Evolutionary conservation across 2,797 vertebrate species (phyloP).

Genomic region (Chelmon rostratus): DNA sequence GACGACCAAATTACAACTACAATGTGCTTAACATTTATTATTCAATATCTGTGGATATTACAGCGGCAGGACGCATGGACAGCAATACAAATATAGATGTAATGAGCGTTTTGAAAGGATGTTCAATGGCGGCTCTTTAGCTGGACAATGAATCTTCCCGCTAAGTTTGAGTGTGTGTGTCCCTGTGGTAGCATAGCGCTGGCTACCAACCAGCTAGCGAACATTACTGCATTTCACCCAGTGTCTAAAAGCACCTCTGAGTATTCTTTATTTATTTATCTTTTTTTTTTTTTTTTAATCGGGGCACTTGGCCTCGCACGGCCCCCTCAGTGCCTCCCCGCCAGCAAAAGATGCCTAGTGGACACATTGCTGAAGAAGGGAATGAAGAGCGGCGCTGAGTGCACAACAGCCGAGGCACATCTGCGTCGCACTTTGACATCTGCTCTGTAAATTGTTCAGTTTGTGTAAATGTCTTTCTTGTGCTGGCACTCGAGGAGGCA

Average conservation of each 20-base stretch:
- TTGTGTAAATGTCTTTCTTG: not conserved
- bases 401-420: not conserved
- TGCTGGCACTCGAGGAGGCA: not conserved
- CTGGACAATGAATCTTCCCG: not conserved
- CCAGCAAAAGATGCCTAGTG: slow-evolving; percentile 20
- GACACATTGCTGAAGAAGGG: slow-evolving; percentile 24
- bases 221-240: slow-evolving; percentile 30
- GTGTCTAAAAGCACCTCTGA: slow-evolving; percentile 36
- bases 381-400: not conserved
- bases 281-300: slow-evolving; percentile 4
- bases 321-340: slow-evolving; percentile 8
- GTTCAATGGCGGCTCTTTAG: slow-evolving; percentile 7
- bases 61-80: not conserved
- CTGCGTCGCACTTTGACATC: slow-evolving; percentile 26
- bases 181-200: not conserved
- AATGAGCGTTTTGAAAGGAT: not conserved
- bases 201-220: not conserved
- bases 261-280: too few relatives aligned
- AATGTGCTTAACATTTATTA: not conserved
- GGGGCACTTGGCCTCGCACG: slow-evolving; percentile 17
- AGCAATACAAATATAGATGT: not conserved
- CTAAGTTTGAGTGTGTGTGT: slow-evolving; percentile 2
- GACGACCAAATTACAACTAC: not conserved
- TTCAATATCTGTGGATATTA: not conserved
- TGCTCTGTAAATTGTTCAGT: not conserved